Evolutionary conservation across 2,888 invertebrate genomes (phyloP), one percentile per base, ranked within the genome.

Genomic region (Miltochrista miniata): DNA sequence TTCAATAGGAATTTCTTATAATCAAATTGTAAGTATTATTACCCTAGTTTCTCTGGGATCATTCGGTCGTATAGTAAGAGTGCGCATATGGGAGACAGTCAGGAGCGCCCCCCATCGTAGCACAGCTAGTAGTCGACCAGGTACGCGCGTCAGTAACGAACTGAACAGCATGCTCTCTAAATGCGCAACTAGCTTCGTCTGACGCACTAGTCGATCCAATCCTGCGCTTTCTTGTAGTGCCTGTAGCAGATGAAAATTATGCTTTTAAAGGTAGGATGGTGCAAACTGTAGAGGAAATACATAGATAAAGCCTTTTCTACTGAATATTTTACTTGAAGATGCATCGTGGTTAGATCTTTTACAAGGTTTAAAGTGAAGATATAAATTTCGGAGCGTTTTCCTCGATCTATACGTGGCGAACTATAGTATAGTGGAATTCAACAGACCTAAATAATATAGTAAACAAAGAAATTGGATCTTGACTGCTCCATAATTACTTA

Each of bases 151-250:
- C 34, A 96, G 76, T 34, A 96, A 76, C 7, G 94, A 93, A 7
- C 96, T 96, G 77, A 97, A 97, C 44, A 97, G 90, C 92, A 97
- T 94, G 63, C 95, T 95, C 79, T 97, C 97, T 8, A 97, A 83
- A 57, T 96, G 95, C 0, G 96, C 96, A 0, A 97, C 96, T 35
- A 97, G 80, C 68, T 96, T 95, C 0, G 96, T 96, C 81, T 96
- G 96, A 0, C 97, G 93, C 13, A 96, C 96, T 45, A 97, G 79
- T 7, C 97, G 91, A 70, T 97, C 96, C 24, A 97, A 81, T 0
- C 96, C 96, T 0, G 97, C 96, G 46, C 95, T 95, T 69, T 95
- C 94, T 85, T 96, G 95, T 48, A 96, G 81, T n/a, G 96, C 96
- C 90, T 95, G 92, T 10, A 74, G 61, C n/a, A 24, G 18, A 37